Conservation (phyloP, 2,888 invertebrate species). For the Nineta flava region DNA sequence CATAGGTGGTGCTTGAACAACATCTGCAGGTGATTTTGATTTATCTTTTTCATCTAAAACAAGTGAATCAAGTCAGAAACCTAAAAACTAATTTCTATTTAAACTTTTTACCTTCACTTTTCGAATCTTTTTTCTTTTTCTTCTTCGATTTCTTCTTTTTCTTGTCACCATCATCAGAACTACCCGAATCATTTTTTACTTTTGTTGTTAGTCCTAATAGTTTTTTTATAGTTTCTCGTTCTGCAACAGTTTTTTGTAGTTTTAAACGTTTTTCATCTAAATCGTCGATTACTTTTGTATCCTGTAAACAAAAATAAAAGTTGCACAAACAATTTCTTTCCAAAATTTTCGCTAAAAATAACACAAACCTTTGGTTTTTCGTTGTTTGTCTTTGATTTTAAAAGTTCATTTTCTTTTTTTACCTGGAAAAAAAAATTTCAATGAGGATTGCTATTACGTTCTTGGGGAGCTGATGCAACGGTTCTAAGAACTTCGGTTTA, state of each 20-base stretch:
- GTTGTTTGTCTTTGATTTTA: slow-evolving; percentile 18
- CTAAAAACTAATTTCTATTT: background rate
- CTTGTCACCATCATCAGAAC: slow-evolving; percentile 13
- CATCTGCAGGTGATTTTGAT: background rate
- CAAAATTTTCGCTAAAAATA: background rate
- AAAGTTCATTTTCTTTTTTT: slow-evolving; percentile 19
- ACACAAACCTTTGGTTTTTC: slow-evolving; percentile 13
- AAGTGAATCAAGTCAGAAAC: background rate
- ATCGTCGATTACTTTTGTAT: slow-evolving; percentile 30
- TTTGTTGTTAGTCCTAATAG: slow-evolving; percentile 18
- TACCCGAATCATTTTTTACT: slow-evolving; percentile 15
- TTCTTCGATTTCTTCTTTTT: slow-evolving; percentile 8
- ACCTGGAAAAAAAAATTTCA: slow-evolving; percentile 12
- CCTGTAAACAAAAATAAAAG: background rate
- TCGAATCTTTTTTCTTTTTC: slow-evolving; percentile 19
- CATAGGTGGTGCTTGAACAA: background rate
- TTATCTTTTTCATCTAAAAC: background rate
- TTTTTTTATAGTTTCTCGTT: slow-evolving; percentile 26
- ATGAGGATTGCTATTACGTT: too few relatives aligned
- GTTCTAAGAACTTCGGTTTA: too few relatives aligned
- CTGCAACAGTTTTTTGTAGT: slow-evolving; percentile 36
- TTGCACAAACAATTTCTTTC: background rate
- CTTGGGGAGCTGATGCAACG: too few relatives aligned
- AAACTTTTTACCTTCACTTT: slow-evolving; percentile 5
- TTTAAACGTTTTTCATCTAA: slow-evolving; percentile 34